Conservation (phyloP, 2,113 vertebrate genomes). For the Cavia porcellus region DNA sequence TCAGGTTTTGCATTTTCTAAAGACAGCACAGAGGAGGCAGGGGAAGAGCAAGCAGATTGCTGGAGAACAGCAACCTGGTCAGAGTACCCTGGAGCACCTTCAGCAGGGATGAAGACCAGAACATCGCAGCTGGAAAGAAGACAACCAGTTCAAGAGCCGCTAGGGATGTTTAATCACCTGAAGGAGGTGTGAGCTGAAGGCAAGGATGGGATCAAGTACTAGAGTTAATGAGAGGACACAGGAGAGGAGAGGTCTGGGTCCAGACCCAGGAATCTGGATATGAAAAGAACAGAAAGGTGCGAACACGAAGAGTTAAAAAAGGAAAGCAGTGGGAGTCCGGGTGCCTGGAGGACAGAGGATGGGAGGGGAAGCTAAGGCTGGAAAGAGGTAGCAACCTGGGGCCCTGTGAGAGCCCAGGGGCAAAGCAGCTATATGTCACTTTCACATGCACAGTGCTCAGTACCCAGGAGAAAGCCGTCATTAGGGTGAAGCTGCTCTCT, state of each 20-base stretch:
- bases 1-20: background rate
- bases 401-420: background rate
- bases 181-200: background rate
- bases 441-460: fast-evolving
- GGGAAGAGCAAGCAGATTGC: background rate
- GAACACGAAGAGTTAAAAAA: background rate
- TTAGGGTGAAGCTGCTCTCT: too few species aligned
- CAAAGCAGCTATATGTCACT: background rate
- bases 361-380: background rate
- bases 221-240: background rate
- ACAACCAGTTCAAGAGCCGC: background rate
- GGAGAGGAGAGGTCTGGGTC: background rate
- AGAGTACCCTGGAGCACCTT: background rate
- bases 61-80: background rate
- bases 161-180: background rate
- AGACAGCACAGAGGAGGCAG: background rate
- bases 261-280: background rate
- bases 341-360: background rate
- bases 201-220: background rate
- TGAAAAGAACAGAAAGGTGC: background rate
- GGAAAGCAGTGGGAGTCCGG: background rate
- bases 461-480: background rate
- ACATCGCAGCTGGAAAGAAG: background rate
- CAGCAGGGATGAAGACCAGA: background rate
- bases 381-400: too few species aligned